phyloP scores from a whole-genome alignment of 2,797 vertebrate genomes.

The Lepilemur ruficaudatus region DNA sequence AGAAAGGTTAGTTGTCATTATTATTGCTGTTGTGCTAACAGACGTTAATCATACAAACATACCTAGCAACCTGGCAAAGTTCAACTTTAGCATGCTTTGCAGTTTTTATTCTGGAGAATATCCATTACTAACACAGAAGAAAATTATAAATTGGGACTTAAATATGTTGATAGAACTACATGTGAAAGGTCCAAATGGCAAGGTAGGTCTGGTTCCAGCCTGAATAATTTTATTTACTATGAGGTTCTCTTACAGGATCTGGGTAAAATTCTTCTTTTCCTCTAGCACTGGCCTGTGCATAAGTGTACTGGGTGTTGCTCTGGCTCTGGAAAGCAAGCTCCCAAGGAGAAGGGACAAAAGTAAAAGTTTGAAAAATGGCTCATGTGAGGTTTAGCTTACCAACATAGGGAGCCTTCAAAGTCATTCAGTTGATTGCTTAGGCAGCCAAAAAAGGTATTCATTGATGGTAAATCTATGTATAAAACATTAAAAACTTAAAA shows the following conservation, averaged over 20 bases:
- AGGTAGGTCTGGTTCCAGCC: background rate
- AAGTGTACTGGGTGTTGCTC: background rate
- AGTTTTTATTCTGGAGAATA: slow-evolving; percentile 27
- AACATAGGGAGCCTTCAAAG: background rate
- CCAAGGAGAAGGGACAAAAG: background rate
- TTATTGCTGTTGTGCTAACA: background rate
- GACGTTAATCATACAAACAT: background rate
- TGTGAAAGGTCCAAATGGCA: background rate
- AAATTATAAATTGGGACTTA: background rate
- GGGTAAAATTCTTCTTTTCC: background rate
- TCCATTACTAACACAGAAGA: background rate
- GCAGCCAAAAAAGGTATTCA: background rate
- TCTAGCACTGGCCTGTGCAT: background rate
- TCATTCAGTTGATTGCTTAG: slow-evolving; percentile 11
- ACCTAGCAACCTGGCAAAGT: background rate
- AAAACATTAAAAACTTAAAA: background rate
- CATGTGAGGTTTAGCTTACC: background rate
- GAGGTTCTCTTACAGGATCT: slow-evolving; percentile 1
- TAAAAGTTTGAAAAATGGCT: slow-evolving; percentile 24
- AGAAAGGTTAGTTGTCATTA: background rate
- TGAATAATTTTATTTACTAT: background rate
- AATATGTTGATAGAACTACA: background rate
- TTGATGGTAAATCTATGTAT: background rate
- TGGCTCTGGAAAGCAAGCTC: background rate
- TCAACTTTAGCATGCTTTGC: background rate